Evolutionary conservation across 2,113 vertebrate species (phyloP).

Genomic region (Morone saxatilis): DNA sequence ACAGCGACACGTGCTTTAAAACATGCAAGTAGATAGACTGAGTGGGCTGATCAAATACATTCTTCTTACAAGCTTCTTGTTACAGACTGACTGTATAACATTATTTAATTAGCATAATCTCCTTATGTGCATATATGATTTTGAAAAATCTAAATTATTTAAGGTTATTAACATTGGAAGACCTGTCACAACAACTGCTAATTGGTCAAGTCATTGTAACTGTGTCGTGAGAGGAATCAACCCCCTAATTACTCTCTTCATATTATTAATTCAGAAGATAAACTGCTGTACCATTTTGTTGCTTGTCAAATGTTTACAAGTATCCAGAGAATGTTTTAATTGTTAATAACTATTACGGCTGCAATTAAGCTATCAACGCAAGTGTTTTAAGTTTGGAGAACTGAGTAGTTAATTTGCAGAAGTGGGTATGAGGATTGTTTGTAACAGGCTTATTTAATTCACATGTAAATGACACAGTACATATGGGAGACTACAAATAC

Average conservation of each 20-base stretch:
- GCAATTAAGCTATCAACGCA: slow-evolving; percentile 26
- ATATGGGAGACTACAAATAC: background rate
- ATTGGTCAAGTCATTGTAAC: slow-evolving; percentile 61
- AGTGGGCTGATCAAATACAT: background rate
- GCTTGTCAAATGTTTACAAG: slow-evolving; percentile 79
- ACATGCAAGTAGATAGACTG: background rate
- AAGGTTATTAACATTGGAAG: slow-evolving; percentile 67
- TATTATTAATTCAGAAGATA: slow-evolving; percentile 80
- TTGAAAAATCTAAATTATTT: slow-evolving; percentile 74
- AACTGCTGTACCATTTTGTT: slow-evolving; percentile 78
- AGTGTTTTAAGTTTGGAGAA: slow-evolving; percentile 8
- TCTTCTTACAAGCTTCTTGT: slow-evolving; percentile 4
- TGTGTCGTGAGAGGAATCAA: slow-evolving; percentile 50
- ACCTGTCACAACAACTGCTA: slow-evolving; percentile 75
- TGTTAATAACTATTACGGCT: slow-evolving; percentile 69
- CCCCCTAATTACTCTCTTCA: slow-evolving; percentile 51
- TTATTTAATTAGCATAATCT: slow-evolving; percentile 55
- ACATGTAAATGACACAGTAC: background rate
- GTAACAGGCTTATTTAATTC: background rate
- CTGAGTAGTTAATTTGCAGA: background rate
- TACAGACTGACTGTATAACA: slow-evolving; percentile 8
- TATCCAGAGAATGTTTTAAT: slow-evolving; percentile 71
- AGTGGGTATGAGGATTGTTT: background rate
- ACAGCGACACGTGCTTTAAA: no score
- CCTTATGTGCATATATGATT: slow-evolving; percentile 58